Evolutionary conservation across 2,888 invertebrate genomes (phyloP).

Genomic region (Polydrusus pterygomalis): DNA sequence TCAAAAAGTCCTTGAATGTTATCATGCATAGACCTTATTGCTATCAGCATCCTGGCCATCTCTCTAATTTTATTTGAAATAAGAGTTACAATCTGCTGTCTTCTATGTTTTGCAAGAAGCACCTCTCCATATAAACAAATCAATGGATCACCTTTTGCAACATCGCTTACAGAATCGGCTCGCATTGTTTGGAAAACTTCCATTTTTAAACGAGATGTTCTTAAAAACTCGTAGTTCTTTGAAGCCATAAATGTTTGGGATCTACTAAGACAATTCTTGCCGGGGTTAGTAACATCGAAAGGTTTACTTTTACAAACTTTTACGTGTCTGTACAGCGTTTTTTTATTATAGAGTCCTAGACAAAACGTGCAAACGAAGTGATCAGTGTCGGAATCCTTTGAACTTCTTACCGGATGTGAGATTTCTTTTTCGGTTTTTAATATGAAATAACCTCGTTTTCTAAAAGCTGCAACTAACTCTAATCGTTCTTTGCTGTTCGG

Average conservation of each 20-base stretch:
- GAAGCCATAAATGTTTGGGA: slow-evolving; percentile 55
- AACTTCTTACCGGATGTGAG: slow-evolving; percentile 46
- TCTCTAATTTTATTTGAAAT: slow-evolving; percentile 58
- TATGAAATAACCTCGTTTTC: slow-evolving; percentile 44
- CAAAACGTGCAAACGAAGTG: slow-evolving; percentile 51
- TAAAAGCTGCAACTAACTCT: no score
- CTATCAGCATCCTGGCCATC: slow-evolving; percentile 50
- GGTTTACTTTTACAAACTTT: slow-evolving; percentile 50
- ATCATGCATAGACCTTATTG: slow-evolving; percentile 35
- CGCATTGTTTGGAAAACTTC: slow-evolving; percentile 56
- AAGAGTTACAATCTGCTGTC: slow-evolving; percentile 52
- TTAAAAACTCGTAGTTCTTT: slow-evolving; percentile 44
- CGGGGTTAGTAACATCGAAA: slow-evolving; percentile 11
- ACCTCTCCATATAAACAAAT: slow-evolving; percentile 57
- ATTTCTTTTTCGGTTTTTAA: slow-evolving; percentile 44
- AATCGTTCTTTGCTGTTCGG: no score
- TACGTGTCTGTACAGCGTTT: slow-evolving; percentile 47
- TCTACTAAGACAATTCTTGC: slow-evolving; percentile 37
- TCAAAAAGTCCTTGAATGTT: slow-evolving; percentile 43
- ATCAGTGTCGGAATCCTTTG: slow-evolving; percentile 40
- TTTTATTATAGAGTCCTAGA: slow-evolving; percentile 52
- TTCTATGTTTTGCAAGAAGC: slow-evolving; percentile 55
- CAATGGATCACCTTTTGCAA: slow-evolving; percentile 56
- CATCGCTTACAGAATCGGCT: slow-evolving; percentile 54
- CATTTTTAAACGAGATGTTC: slow-evolving; percentile 46